Conservation (phyloP, 2,797 vertebrate genomes). For the Eulemur coronatus region DNA sequence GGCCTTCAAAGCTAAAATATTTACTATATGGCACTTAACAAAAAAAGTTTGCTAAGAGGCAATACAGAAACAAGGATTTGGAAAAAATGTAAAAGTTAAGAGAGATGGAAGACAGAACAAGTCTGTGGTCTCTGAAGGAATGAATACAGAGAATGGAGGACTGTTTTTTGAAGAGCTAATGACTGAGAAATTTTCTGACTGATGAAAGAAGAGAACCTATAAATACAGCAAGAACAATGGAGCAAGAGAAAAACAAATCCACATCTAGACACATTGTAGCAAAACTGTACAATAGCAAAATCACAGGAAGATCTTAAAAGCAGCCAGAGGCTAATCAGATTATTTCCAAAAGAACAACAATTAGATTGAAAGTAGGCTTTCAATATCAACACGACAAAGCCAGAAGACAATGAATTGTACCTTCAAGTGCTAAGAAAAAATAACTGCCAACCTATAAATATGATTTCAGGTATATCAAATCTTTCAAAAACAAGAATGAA, state of each 20-base stretch:
- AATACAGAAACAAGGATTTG: background rate
- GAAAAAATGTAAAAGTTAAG: background rate
- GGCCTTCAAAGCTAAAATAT: background rate
- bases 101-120: background rate
- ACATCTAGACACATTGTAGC: background rate
- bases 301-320: background rate
- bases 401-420: background rate
- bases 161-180: background rate
- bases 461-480: background rate
- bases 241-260: constrained; percentile 3
- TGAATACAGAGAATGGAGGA: background rate
- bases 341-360: background rate
- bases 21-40: background rate
- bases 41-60: background rate
- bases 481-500: constrained; percentile 5
- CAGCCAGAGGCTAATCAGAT: background rate
- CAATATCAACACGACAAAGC: background rate
- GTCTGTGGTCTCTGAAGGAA: background rate
- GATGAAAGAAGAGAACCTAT: background rate
- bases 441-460: background rate
- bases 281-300: background rate
- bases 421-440: background rate
- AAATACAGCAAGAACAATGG: background rate
- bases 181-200: background rate
- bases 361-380: background rate